These are phyloP conservation scores for Drosophila neocordata DNA, from an alignment of 1,140 invertebrate genomes.

Conservation along the genomic window DNA sequence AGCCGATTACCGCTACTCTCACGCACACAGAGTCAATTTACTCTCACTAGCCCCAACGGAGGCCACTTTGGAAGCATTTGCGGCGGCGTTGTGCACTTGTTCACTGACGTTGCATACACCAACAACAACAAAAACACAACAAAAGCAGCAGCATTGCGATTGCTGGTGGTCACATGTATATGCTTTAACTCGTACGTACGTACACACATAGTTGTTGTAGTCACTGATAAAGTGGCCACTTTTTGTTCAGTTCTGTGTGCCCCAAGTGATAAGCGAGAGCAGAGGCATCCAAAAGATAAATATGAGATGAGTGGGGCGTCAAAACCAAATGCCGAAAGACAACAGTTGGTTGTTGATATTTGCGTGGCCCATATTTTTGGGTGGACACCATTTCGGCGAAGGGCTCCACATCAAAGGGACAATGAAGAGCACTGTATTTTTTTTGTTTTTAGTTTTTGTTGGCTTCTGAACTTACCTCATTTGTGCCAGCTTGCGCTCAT, in stretches of 20 bases:
- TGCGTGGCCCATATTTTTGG: conserved; percentile 53
- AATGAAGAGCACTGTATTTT: conserved; percentile 28
- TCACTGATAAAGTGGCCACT: conserved; percentile 45
- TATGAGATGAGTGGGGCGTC: conserved; percentile 35
- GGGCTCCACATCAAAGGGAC: conserved; percentile 35
- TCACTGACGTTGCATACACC: conserved; percentile 42
- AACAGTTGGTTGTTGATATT: conserved; percentile 39
- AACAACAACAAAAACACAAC: conserved; percentile 26
- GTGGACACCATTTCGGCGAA: neutral
- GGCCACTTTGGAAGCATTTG: conserved; percentile 33
- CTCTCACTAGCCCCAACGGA: conserved; percentile 31
- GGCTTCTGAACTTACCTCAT: conserved; percentile 56
- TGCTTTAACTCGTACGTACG: too few relatives aligned
- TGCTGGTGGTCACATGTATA: neutral
- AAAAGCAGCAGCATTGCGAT: conserved; percentile 12
- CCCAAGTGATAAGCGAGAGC: conserved; percentile 46
- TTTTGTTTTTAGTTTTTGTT: conserved; percentile 9
- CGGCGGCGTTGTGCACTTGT: conserved; percentile 71
- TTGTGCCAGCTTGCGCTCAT: conserved; percentile 62
- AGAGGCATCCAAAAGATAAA: conserved; percentile 38
- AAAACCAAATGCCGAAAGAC: conserved; percentile 2
- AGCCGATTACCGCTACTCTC: conserved; percentile 1
- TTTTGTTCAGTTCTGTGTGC: conserved; percentile 17
- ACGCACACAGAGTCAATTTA: neutral
- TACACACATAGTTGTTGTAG: neutral